These are phyloP conservation scores for Lacerta bilineata DNA, from an alignment of 2,797 vertebrate species.

Conservation along the genomic window DNA sequence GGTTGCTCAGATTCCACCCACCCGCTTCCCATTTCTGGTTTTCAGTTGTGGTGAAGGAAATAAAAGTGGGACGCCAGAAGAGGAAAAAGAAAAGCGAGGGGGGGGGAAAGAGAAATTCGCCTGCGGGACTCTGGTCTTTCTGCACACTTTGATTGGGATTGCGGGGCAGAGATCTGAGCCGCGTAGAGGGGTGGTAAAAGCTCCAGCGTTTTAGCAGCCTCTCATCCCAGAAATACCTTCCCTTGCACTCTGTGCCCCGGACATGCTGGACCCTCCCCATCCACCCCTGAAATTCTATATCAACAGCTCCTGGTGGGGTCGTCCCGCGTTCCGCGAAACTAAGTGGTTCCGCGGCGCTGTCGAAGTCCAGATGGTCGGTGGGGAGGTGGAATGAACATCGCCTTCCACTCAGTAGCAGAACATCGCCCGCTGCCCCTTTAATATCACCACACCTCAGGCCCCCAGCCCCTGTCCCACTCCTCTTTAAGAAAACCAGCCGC, in stretches of 20 bases:
- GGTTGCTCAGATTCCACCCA: neutral
- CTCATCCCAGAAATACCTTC: neutral
- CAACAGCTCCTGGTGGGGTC: neutral
- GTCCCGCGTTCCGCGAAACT: neutral
- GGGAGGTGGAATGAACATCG: neutral
- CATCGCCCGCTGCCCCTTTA: neutral
- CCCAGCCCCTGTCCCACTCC: neutral
- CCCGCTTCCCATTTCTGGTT: neutral
- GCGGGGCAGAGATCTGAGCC: slow-evolving; percentile 10
- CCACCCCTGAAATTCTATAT: neutral
- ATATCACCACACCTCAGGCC: neutral
- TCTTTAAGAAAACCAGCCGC: neutral
- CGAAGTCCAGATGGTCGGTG: neutral
- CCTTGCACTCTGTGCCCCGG: too few relatives aligned
- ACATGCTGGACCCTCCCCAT: neutral
- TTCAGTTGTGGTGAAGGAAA: neutral
- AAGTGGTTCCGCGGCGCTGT: neutral
- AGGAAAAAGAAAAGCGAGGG: fast-evolving
- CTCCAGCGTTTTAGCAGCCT: neutral
- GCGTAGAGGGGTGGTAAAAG: neutral
- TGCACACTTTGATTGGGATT: too few relatives aligned
- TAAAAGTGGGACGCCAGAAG: too few relatives aligned
- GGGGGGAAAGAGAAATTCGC: too few relatives aligned
- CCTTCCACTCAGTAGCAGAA: neutral
- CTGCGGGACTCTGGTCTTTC: too few relatives aligned